Base-by-base conservation (phyloP, 2,888 invertebrate species). In the Apotomis betuletana region DNA sequence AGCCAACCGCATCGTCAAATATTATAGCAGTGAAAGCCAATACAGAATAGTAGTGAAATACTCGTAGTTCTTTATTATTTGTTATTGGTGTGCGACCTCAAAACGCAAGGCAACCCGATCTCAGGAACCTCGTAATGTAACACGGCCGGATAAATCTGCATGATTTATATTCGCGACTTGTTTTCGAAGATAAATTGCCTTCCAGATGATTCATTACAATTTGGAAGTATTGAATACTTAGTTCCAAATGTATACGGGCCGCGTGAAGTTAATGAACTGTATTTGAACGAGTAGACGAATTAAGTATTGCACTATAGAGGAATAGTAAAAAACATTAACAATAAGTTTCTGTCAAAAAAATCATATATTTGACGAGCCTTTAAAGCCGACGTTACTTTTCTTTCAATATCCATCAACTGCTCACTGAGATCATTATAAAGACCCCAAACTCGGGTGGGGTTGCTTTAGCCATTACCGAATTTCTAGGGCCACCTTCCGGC, bases 121-220 rank as follows among this genome's bases (percentile, higher is more conserved):
- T 38, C 38, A 41, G 36, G 51, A 62, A 61, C 61, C 60, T 49
- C 49, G 57, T 57, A 57, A 62, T 51, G 57, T 57, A 57, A 62
- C 52, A 61, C 46, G 46, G 55, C 51, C 61, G 71, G 71, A 71
- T 67, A 71, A 71, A 71, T 71, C 67, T 67, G 61, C 67, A 67
- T 71, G 71, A 71, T 67, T 71, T 71, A 71, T 67, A 51, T 62
- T 62, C 61, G 13, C 52, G 67, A 71, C 67, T 71, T 71, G 71
- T 71, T 67, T 69, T 61, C 51, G 71, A 71, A 71, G 71, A 71
- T 67, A 67, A 71, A 71, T 71, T 67, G 70, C 62, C 57, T 51
- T 52, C 13, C 27, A 59, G 51, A 71, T 71, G 71, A 71, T 71
- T 67, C 67, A 71, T 71, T 71, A 71, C 67, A 55, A 71, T 71